Evolutionary conservation across 2,888 invertebrate species (phyloP), one percentile per base, ranked within the genome.

Genomic region (Myathropa florea): DNA sequence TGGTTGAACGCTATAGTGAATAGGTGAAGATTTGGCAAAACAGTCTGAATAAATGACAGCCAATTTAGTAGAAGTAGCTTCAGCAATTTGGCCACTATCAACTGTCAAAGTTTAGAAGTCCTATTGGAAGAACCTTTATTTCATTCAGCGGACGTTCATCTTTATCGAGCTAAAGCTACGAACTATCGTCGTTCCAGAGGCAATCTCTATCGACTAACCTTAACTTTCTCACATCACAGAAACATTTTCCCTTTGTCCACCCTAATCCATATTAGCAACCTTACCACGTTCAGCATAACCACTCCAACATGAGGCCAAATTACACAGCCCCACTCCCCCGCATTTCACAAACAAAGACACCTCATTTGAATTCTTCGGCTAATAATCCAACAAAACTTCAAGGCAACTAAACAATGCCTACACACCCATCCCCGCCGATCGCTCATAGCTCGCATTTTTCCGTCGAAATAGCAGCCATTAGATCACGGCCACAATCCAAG

Each of bases 401-500:
- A 10, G n/a, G n/a, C 77, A 26, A 53, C 60, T n/a, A 18, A 28
- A 39, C 28, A 65, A 70, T 36, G 65, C 33, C 28, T 26, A 14
- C 70, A 53, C 57, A 24, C 23, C 55, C n/a, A 60, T 28, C 21
- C 46, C 61, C 30, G 61, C 61, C 36, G 55, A 30, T 24, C 57
- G 39, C 63, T 26, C 39, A 6, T 55, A 10, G 26, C 24, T 1
- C 26, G 24, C 21, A 60, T 59, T 26, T 28, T 24, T 63, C 67
- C 53, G 4, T 4, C 28, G 28, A 65, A 80, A 36, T 68, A 4
- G 24, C 63, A 75, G 64, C 46, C 68, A 75, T 68, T 75, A 75
- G 82, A 71, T 67, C 79, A 73, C 24, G 57, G 72, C 71, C 67
- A 68, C 36, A 64, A 75, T 59, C 30, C 18, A 46, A 64, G 18